phyloP scores from a whole-genome alignment of 2,888 invertebrate species.

The Neuroscelio doddi region DNA sequence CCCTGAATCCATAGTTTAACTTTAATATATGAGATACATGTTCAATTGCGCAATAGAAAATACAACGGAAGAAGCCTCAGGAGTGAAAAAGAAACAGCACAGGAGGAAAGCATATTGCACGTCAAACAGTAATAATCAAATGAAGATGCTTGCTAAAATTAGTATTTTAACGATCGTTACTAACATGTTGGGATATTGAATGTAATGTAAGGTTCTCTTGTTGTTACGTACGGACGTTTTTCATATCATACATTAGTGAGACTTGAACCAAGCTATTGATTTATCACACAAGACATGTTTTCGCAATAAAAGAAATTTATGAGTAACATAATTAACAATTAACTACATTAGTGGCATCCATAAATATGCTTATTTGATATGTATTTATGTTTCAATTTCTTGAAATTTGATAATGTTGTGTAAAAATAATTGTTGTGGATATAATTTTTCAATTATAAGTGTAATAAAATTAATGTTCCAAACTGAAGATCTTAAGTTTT shows the following conservation, averaged over 20 bases:
- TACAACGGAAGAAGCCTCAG: background rate
- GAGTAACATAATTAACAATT: slow-evolving; percentile 44
- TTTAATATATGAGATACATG: no score
- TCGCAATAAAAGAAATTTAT: slow-evolving; percentile 43
- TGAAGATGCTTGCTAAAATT: slow-evolving; percentile 35
- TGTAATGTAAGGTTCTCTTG: slow-evolving; percentile 35
- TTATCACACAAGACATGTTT: slow-evolving; percentile 33
- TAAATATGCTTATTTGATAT: slow-evolving; percentile 15
- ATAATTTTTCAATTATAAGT: no score
- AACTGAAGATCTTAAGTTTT: no score
- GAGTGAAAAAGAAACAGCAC: no score
- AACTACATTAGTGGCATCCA: slow-evolving; percentile 30
- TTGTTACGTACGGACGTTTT: slow-evolving; percentile 31
- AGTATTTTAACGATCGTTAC: slow-evolving; percentile 38
- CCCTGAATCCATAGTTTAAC: background rate
- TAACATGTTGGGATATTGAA: slow-evolving; percentile 8
- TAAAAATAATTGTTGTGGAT: no score
- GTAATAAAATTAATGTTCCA: no score
- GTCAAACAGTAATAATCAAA: slow-evolving; percentile 2
- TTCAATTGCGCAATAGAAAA: slow-evolving; percentile 6
- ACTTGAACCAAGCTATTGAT: slow-evolving; percentile 25
- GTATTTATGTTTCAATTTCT: no score
- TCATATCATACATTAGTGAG: slow-evolving; percentile 35
- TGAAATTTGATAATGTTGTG: no score
- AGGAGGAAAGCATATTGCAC: no score